These are phyloP conservation scores for Meles meles DNA, from an alignment of 2,113 vertebrate genomes.

Conservation along the genomic window DNA sequence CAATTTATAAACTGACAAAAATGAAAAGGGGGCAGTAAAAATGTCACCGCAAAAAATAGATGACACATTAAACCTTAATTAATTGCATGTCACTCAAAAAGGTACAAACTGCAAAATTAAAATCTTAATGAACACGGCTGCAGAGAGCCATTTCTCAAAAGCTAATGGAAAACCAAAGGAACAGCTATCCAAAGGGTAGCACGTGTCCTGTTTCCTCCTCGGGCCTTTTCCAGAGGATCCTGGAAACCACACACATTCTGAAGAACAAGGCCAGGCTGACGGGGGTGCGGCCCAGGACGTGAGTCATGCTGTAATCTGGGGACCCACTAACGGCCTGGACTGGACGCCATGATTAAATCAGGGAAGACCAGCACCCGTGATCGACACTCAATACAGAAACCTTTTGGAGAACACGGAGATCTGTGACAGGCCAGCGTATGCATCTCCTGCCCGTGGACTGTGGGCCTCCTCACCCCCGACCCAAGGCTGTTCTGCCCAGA, in stretches of 20 bases:
- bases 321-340: neutral
- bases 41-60: constrained; percentile 70
- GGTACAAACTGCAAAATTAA: constrained; percentile 70
- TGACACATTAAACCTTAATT: constrained; percentile 75
- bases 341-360: neutral
- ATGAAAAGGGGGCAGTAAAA: constrained; percentile 70
- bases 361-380: neutral
- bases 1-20: constrained; percentile 63
- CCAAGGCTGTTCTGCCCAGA: rapidly evolving
- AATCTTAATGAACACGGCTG: constrained; percentile 65
- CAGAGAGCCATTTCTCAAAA: constrained; percentile 61
- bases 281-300: rapidly evolving
- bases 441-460: neutral
- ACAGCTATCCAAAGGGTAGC: neutral
- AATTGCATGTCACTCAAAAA: constrained; percentile 69
- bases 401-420: neutral
- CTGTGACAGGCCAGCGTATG: rapidly evolving
- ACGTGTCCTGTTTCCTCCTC: neutral
- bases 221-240: neutral
- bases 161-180: constrained; percentile 22
- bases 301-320: neutral
- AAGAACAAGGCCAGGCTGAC: neutral
- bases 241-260: neutral
- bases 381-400: too few species aligned
- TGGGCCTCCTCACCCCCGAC: neutral